Conservation (phyloP, 1,140 invertebrate species). For the Drusus annulatus region DNA sequence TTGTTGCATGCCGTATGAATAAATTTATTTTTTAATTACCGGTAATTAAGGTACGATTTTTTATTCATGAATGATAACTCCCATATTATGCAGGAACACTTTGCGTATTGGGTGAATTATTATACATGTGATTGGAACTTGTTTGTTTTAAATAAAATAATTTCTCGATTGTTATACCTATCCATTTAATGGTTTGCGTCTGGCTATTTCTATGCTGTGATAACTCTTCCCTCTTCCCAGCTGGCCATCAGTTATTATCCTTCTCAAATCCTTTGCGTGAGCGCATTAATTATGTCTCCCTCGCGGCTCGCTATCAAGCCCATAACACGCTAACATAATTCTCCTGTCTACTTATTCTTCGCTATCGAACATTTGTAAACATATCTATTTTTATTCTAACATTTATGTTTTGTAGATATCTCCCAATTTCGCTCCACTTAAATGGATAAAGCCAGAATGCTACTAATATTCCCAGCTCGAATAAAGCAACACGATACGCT, state of each 20-base stretch:
- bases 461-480: neutral
- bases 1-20: slow-evolving; percentile 14
- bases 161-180: no score
- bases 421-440: neutral
- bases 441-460: neutral
- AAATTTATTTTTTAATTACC: slow-evolving; percentile 1
- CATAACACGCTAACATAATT: slow-evolving; percentile 18
- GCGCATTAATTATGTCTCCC: no score
- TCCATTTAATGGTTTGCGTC: no score
- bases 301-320: neutral
- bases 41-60: slow-evolving; percentile 6
- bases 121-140: no score
- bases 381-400: neutral
- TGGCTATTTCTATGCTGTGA: no score
- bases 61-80: neutral
- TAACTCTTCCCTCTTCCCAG: no score
- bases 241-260: no score
- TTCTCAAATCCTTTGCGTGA: neutral
- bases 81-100: no score
- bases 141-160: no score
- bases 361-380: neutral
- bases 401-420: neutral
- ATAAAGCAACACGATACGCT: no score
- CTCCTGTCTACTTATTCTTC: neutral
- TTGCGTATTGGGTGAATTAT: no score